Percentiles rank a stretch among this genome's conserved stretches.
Conservation (phyloP, 2,888 invertebrate genomes). For the Zhengitettix transpicula region DNA sequence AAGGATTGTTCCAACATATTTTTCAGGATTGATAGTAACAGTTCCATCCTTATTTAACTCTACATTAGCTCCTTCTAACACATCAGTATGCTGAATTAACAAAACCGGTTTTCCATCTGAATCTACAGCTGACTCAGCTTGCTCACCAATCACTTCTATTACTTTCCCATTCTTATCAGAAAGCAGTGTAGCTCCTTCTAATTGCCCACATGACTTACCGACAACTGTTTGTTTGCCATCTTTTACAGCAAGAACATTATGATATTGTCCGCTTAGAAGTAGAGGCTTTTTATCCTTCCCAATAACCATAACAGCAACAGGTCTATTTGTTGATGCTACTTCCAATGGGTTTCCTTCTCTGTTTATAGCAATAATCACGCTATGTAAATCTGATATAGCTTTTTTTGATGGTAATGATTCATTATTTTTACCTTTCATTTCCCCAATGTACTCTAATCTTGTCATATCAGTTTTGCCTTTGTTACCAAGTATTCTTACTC, state of each 20-base stretch:
- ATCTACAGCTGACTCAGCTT: too few species aligned
- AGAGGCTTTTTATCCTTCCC: not conserved
- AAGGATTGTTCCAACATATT: too few species aligned
- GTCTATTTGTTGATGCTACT: not conserved
- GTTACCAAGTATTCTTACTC: not conserved
- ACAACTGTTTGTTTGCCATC: too few species aligned
- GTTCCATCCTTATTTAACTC: not conserved
- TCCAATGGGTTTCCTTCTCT: not conserved
- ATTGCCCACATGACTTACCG: too few species aligned
- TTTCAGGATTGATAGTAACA: too few species aligned
- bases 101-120: conserved; percentile 20
- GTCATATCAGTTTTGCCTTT: not conserved
- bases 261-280: not conserved
- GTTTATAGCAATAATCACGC: not conserved
- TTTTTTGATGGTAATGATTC: not conserved
- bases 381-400: not conserved
- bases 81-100: conserved; percentile 5
- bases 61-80: not conserved
- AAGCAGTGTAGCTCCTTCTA: too few species aligned
- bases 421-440: not conserved
- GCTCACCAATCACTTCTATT: too few species aligned
- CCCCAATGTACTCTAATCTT: not conserved
- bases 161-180: too few species aligned
- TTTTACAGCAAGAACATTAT: too few species aligned
- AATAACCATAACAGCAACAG: not conserved